These are phyloP conservation scores for Clivina fossor DNA, from an alignment of 2,888 invertebrate genomes.

Conservation along the genomic window DNA sequence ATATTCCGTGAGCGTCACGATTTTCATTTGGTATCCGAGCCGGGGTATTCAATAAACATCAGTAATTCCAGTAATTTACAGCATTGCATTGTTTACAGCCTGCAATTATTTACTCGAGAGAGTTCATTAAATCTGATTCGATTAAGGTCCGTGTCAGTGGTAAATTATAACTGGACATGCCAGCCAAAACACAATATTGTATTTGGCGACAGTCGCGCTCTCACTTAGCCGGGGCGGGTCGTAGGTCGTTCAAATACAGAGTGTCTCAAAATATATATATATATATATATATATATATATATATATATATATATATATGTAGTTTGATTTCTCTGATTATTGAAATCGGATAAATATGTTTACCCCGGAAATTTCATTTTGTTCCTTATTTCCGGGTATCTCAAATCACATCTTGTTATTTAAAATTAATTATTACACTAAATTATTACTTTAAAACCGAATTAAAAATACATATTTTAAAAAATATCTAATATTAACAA, in stretches of 20 bases:
- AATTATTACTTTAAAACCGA: too few species aligned
- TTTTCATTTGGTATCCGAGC: constrained; percentile 22
- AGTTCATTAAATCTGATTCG: constrained; percentile 33
- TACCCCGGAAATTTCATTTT: too few species aligned
- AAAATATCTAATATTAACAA: too few species aligned
- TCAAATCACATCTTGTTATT: too few species aligned
- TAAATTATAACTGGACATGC: constrained; percentile 30
- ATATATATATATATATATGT: too few species aligned
- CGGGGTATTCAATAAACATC: constrained; percentile 30
- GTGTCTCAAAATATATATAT: too few species aligned
- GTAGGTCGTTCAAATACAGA: constrained; percentile 2
- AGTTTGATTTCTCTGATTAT: too few species aligned
- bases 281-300: too few species aligned
- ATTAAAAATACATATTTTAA: too few species aligned
- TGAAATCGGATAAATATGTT: too few species aligned
- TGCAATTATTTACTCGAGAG: constrained; percentile 30
- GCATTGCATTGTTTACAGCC: constrained; percentile 28
- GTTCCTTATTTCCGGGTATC: too few species aligned
- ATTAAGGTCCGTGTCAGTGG: constrained; percentile 29
- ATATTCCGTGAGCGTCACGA: constrained; percentile 9
- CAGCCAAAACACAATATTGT: constrained; percentile 33
- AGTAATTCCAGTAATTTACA: constrained; percentile 29
- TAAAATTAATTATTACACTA: too few species aligned
- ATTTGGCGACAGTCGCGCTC: constrained; percentile 26
- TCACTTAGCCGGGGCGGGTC: constrained; percentile 16